A percentile compares a stretch with the other conserved stretches of the same genome.
These are phyloP conservation scores for Cinclus cinclus DNA, from an alignment of 2,113 vertebrate species.

Conservation along the genomic window DNA sequence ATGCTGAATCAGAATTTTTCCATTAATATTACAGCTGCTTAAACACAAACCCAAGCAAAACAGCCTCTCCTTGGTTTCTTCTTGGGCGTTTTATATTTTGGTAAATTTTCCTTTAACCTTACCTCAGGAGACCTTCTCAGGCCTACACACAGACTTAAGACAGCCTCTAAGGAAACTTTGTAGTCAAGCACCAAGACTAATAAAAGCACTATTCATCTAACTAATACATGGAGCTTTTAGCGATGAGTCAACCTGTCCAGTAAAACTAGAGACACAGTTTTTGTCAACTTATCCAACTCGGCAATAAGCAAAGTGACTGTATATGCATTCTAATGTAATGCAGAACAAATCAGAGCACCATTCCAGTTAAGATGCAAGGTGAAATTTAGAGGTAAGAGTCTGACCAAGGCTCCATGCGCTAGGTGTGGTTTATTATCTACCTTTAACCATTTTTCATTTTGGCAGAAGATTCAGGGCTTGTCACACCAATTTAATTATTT, in stretches of 20 bases:
- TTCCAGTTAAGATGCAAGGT: neutral
- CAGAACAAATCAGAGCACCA: neutral
- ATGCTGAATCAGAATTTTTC: neutral
- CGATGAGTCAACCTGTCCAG: slow-evolving; percentile 26
- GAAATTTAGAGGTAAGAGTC: neutral
- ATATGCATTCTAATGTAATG: neutral
- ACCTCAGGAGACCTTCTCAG: slow-evolving; percentile 36
- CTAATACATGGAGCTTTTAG: neutral
- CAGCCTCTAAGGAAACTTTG: neutral
- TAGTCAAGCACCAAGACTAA: neutral
- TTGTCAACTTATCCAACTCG: neutral
- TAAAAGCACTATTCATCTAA: slow-evolving; percentile 42
- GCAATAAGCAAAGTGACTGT: neutral
- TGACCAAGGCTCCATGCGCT: neutral
- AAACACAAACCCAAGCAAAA: neutral
- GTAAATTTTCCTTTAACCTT: neutral
- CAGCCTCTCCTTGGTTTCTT: neutral
- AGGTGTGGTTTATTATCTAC: neutral
- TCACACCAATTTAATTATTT: neutral
- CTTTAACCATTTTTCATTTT: neutral
- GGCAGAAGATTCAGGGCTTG: neutral
- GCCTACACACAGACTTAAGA: neutral
- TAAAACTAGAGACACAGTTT: neutral
- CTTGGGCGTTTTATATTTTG: neutral
- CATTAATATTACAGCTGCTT: neutral